Evolutionary conservation across 2,113 vertebrate genomes (phyloP).

Genomic region (Oryzias woworae): DNA sequence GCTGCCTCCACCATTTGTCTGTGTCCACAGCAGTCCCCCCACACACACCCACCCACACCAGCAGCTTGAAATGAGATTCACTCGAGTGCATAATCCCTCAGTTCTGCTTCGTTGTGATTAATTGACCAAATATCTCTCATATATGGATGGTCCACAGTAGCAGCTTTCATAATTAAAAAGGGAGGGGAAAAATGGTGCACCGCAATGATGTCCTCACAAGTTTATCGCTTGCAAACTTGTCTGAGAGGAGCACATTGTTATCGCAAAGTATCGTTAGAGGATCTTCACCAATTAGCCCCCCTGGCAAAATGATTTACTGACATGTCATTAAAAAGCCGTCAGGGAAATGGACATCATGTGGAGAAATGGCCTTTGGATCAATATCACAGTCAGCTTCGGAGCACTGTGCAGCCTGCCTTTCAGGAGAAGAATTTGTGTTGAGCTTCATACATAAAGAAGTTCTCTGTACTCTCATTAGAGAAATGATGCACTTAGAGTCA

Average conservation of each 20-base stretch:
- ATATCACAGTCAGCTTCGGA: conserved; percentile 61
- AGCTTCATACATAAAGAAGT: conserved; percentile 14
- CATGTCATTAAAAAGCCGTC: conserved; percentile 55
- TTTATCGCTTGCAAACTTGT: conserved; percentile 23
- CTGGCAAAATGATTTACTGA: conserved; percentile 58
- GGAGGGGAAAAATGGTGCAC: background rate
- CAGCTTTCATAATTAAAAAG: conserved; percentile 25
- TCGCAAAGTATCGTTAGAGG: conserved; percentile 33
- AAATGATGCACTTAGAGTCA: conserved; percentile 10
- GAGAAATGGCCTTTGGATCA: conserved; percentile 61
- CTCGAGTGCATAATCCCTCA: conserved; percentile 72
- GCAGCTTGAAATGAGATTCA: conserved; percentile 76
- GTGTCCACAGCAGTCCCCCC: conserved; percentile 41
- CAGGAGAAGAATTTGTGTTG: conserved; percentile 23
- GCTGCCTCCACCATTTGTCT: conserved; percentile 60
- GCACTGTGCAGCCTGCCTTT: conserved; percentile 32
- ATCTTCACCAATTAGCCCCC: conserved; percentile 47
- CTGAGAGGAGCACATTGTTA: conserved; percentile 26
- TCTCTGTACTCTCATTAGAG: conserved; percentile 16
- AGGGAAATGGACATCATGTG: conserved; percentile 60
- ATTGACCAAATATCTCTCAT: conserved; percentile 67
- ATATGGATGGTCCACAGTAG: conserved; percentile 44
- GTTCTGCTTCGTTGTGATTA: conserved; percentile 74
- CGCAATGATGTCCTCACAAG: conserved; percentile 7
- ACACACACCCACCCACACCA: conserved; percentile 48